A percentile compares a stretch with the other conserved stretches of the same genome.
These are phyloP conservation scores for Garrulus glandarius DNA, from an alignment of 2,797 vertebrate species.

Conservation along the genomic window DNA sequence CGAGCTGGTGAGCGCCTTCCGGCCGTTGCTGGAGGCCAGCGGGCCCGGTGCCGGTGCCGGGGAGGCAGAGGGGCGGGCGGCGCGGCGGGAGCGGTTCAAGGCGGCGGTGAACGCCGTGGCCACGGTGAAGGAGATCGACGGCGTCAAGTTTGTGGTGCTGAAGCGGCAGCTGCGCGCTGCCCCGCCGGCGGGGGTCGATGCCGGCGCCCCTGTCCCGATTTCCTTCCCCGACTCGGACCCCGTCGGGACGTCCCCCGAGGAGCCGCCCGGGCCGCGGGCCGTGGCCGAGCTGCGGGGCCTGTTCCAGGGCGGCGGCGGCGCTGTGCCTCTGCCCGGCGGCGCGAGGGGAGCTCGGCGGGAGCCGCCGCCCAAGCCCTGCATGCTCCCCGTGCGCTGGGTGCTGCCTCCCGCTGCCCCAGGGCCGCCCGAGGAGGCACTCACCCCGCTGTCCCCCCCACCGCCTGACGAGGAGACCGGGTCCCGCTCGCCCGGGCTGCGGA, in stretches of 20 bases:
- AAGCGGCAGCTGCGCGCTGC: slow-evolving; percentile 64
- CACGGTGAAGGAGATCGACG: slow-evolving; percentile 81
- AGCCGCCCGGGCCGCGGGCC: not conserved
- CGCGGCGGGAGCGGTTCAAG: slow-evolving; percentile 83
- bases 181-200: not conserved
- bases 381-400: slow-evolving; percentile 79
- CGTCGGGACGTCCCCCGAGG: not conserved
- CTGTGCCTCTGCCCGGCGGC: not conserved
- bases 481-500: slow-evolving; percentile 72
- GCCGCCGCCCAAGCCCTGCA: slow-evolving; percentile 75
- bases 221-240: not conserved
- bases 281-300: slow-evolving; percentile 31
- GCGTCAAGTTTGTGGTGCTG: slow-evolving; percentile 79
- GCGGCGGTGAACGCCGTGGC: slow-evolving; percentile 85
- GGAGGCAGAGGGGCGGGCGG: slow-evolving; percentile 21
- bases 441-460: not conserved
- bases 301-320: not conserved
- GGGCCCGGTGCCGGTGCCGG: slow-evolving; percentile 54
- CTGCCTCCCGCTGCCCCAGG: not conserved
- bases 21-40: slow-evolving; percentile 71
- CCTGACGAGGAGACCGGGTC: slow-evolving; percentile 44
- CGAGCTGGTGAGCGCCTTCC: slow-evolving; percentile 81
- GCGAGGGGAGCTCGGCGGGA: not conserved
- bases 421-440: not conserved
- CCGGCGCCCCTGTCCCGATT: too few species aligned